Evolutionary conservation across 2,113 vertebrate genomes (phyloP), one percentile per base, ranked within the genome.

Genomic region (Sciurus niger): DNA sequence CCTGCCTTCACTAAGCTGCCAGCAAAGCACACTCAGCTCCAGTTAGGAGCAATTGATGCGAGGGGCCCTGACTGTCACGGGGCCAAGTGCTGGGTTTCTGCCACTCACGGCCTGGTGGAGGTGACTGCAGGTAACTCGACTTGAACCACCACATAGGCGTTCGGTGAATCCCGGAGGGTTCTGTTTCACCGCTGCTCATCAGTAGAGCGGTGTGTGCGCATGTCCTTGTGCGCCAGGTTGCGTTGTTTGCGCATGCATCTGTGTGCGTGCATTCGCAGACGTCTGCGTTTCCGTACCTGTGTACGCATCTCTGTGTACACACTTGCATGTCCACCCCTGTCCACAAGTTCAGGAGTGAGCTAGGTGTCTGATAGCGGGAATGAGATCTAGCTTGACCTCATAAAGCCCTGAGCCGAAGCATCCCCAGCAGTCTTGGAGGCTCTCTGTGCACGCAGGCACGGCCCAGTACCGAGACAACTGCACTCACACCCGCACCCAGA

Each of bases 201-300:
- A 0, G 43, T 0, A 32, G n/a, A 55, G 6, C 8, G 4, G 10
- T 2, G 7, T 20, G 25, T 9, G 67, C 1, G 5, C 20, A 11
- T 14, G 72, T 13, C 37, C 3, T 30, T 28, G 6, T 5, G 17
- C 3, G 1, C 22, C 17, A 24, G 58, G 28, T 32, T 9, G 28
- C 12, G 12, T 32, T 34, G 65, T 34, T 16, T 12, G 34, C 6
- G 2, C 3, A 7, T n/a, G 37, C 37, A 5, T 25, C 12, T 80
- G 25, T 30, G 48, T 17, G 11, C 0, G 0, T 1, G 8, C 20
- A 16, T 6, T 17, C 12, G 0, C 11, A 20, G 10, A 20, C 4
- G 2, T 65, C 16, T 20, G 40, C 2, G 18, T 34, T 9, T 25
- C 0, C 2, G 2, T 0, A 7, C 40, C 11, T 37, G 37, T 30